A percentile compares a stretch with the other conserved stretches of the same genome.
Evolutionary conservation across 2,797 vertebrate genomes (phyloP).

Genomic region (Tragopan temminckii): DNA sequence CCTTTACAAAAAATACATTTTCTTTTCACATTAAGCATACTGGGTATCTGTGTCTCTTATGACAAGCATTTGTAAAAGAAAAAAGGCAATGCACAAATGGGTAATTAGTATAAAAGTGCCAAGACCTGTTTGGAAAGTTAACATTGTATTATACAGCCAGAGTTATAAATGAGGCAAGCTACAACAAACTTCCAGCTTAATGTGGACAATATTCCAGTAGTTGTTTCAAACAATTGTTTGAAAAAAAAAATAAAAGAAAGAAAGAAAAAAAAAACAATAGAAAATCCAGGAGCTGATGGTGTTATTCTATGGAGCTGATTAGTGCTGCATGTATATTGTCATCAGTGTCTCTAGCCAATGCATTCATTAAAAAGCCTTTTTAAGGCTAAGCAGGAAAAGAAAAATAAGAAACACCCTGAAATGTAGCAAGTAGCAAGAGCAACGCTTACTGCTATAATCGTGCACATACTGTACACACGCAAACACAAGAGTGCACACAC

Average conservation of each 20-base stretch:
- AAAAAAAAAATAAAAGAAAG: neutral
- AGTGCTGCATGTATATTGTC: constrained; percentile 79
- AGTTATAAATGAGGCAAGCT: constrained; percentile 86
- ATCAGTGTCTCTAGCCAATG: constrained; percentile 81
- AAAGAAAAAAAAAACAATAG: neutral
- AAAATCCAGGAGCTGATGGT: constrained; percentile 74
- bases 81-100: constrained; percentile 85
- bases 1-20: constrained; percentile 88
- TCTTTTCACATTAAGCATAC: constrained; percentile 89
- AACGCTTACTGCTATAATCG: constrained; percentile 79
- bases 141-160: constrained; percentile 86
- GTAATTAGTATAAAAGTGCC: constrained; percentile 92
- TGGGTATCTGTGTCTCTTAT: constrained; percentile 88
- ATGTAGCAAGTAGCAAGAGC: constrained; percentile 81
- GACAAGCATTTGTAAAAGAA: constrained; percentile 87
- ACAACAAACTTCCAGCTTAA: constrained; percentile 88
- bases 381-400: constrained; percentile 80
- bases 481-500: constrained; percentile 67
- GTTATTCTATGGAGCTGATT: constrained; percentile 74
- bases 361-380: constrained; percentile 79
- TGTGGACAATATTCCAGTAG: constrained; percentile 88
- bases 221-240: constrained; percentile 85
- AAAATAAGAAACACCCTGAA: constrained; percentile 79
- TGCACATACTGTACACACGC: constrained; percentile 54
- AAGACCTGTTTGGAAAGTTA: constrained; percentile 88